These are phyloP conservation scores for Leptopilina clavipes DNA, from an alignment of 1,140 invertebrate genomes.

Conservation along the genomic window DNA sequence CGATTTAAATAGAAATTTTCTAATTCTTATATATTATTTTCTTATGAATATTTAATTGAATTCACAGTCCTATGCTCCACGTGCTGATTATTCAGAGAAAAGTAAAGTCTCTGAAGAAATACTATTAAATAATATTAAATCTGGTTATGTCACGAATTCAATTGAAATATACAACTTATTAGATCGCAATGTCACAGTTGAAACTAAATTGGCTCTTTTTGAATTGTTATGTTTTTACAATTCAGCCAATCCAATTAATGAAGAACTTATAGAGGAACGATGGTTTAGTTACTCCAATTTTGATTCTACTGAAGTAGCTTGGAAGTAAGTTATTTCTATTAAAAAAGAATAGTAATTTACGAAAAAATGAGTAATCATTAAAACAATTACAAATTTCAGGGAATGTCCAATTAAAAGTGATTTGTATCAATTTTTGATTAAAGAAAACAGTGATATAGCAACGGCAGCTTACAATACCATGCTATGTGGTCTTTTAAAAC, in stretches of 20 bases:
- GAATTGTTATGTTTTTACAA: slow-evolving; percentile 91
- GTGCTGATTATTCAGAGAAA: slow-evolving; percentile 81
- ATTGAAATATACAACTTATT: slow-evolving; percentile 84
- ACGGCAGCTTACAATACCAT: slow-evolving; percentile 73
- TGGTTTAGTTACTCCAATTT: slow-evolving; percentile 77
- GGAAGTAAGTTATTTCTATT: slow-evolving; percentile 78
- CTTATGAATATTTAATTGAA: neutral
- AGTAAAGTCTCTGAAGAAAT: slow-evolving; percentile 80
- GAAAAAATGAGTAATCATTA: slow-evolving; percentile 34
- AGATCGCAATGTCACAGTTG: slow-evolving; percentile 78
- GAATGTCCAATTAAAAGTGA: slow-evolving; percentile 43
- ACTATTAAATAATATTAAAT: slow-evolving; percentile 80
- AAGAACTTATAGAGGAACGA: slow-evolving; percentile 85
- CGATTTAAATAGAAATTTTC: slow-evolving; percentile 4
- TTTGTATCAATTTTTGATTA: slow-evolving; percentile 67
- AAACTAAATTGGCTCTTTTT: slow-evolving; percentile 82
- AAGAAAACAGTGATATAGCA: slow-evolving; percentile 68
- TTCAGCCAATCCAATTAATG: slow-evolving; percentile 78
- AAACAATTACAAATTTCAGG: slow-evolving; percentile 45
- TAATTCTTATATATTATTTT: slow-evolving; percentile 10
- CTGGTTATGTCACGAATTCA: slow-evolving; percentile 81
- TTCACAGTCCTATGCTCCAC: slow-evolving; percentile 83
- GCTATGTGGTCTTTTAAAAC: slow-evolving; percentile 78
- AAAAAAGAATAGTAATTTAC: too few species aligned
- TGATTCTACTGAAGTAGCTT: slow-evolving; percentile 66